Base-by-base conservation (phyloP, 2,888 invertebrate genomes). In the Tanytarsus gracilentus region DNA sequence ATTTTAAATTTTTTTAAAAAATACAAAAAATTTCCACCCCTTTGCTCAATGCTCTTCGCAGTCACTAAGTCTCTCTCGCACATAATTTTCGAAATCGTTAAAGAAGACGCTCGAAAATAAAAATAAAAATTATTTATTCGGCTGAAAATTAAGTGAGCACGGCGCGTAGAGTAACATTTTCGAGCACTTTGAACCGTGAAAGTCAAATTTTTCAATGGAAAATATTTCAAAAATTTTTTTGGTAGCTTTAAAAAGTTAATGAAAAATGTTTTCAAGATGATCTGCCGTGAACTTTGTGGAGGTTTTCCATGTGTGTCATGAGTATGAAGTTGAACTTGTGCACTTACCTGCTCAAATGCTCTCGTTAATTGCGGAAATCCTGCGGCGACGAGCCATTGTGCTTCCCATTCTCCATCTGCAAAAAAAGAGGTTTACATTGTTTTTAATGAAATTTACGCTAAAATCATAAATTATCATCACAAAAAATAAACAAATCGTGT, bases 341-440 rank as follows among this genome's bases (percentile, higher is more conserved):
- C 18, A 7, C 62, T 66, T 69, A 72, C 73, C 67, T 72, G 72
- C 65, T 74, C 71, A 65, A 75, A 77, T 23, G 75, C 73, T 65
- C 74, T 75, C 11, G 75, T 73, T 53, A 80, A 69, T 65, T 77
- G 75, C 2, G 76, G 72, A 67, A 77, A 77, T 26, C 80, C 80
- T 21, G 78, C 78, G 11, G 76, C 70, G 36, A 75, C 72, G 40
- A 80, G 66, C 79, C 79, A 80, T 63, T 76, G 76, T 6, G 77
- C 76, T 66, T 80, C 80, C 64, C 75, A 69, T 66, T 78, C 78
- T 8, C 78, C 79, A 66, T 78, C 78, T 78, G 67, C 23, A 70
- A 69, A 44, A 44, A 11, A 44, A 44, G 23, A 3, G 9, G 23
- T n/a, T n/a, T n/a, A n/a, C n/a, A n/a, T n/a, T n/a, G n/a, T n/a